These are phyloP conservation scores for Hafferia zeledoni DNA, from an alignment of 2,797 vertebrate species.

Conservation along the genomic window DNA sequence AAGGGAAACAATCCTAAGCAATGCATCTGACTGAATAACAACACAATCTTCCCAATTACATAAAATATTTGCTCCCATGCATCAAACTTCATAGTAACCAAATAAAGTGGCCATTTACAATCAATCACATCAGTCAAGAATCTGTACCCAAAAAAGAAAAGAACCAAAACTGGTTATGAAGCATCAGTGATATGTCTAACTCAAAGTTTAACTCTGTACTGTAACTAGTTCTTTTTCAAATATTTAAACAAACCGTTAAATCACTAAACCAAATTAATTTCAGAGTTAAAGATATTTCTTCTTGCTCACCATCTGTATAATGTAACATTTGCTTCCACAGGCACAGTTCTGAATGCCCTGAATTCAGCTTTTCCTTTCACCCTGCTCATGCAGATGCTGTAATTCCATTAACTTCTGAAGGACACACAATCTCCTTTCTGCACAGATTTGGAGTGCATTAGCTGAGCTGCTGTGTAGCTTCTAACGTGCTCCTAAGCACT, in stretches of 20 bases:
- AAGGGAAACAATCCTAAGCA: neutral
- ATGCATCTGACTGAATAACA: neutral
- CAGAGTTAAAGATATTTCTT: neutral
- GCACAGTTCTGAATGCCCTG: neutral
- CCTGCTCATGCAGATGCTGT: fast-evolving
- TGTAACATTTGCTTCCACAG: neutral
- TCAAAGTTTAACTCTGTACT: neutral
- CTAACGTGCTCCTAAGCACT: neutral
- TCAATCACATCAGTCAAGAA: neutral
- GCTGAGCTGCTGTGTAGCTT: neutral
- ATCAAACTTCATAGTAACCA: neutral
- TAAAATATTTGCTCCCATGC: neutral
- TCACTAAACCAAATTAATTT: neutral
- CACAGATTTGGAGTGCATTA: neutral
- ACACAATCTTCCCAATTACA: neutral
- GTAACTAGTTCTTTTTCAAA: neutral
- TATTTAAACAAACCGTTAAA: neutral
- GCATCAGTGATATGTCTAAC: neutral
- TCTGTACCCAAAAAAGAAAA: neutral
- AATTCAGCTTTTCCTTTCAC: neutral
- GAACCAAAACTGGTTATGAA: neutral
- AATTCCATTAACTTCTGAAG: neutral
- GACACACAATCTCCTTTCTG: neutral
- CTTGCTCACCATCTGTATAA: neutral
- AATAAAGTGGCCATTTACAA: neutral